Evolutionary conservation across 2,113 vertebrate species (phyloP).

Genomic region (Stictonetta naevosa): DNA sequence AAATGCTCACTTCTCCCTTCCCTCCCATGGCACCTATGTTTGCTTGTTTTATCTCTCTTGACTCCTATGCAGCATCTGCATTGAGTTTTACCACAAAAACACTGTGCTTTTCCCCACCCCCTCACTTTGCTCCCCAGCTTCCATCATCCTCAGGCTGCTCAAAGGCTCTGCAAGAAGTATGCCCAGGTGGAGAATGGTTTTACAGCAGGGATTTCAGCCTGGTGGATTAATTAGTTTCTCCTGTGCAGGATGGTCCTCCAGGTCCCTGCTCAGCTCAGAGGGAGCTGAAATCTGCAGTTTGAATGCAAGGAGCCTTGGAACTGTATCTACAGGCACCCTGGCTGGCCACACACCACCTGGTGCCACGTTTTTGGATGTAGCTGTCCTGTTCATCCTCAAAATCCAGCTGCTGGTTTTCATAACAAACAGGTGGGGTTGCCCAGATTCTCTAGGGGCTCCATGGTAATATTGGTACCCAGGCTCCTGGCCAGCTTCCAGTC

Average conservation of each 20-base stretch:
- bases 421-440: not conserved
- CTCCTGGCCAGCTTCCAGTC: not conserved
- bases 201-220: not conserved
- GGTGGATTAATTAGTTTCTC: conserved; percentile 4
- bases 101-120: not conserved
- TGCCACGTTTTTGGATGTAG: rapidly evolving
- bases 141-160: not conserved
- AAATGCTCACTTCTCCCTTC: not conserved
- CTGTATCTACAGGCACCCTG: not conserved
- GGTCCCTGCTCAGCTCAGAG: not conserved
- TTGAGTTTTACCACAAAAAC: not conserved
- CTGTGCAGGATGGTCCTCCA: not conserved
- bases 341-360: rapidly evolving
- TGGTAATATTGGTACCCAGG: not conserved
- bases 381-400: rapidly evolving
- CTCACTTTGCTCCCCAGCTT: not conserved
- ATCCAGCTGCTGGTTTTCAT: not conserved
- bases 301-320: rapidly evolving
- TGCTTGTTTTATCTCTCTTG: conserved; percentile 28
- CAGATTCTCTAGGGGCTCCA: not conserved
- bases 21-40: conserved; percentile 18
- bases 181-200: not conserved
- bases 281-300: not conserved
- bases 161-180: not conserved
- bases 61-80: not conserved